Base-by-base conservation (phyloP, 2,113 vertebrate genomes). In the Phocoena sinus region DNA sequence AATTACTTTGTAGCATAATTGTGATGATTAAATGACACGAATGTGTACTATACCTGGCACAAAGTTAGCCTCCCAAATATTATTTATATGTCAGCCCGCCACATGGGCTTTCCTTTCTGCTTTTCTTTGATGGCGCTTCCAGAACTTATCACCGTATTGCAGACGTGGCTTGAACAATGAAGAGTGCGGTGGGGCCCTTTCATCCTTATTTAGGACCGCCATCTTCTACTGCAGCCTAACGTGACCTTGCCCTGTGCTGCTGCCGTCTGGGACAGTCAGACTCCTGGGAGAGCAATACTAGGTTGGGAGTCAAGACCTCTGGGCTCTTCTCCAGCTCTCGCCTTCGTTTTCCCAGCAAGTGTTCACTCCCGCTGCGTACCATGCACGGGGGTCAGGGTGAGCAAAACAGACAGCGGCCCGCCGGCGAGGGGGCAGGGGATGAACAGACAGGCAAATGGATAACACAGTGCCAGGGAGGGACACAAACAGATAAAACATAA, bases 341-440 rank as follows among this genome's bases (percentile, higher is more conserved):
- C 31, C 56, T 56, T 71, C 25, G 36, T 65, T 90, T 28, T 90
- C 56, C 63, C 36, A 56, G 33, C n/a, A 90, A 58, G 18, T 47
- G 36, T 65, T 56, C 44, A 44, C 50, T 53, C 62, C 23, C 31
- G 36, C 26, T 12, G 10, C 0, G 6, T 68, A 33, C 89, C 28
- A 1, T 5, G 50, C 3, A 6, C 18, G 2, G 1, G 63, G 56
- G 38, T 15, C 44, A 50, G 0, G 8, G 25, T 82, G 50, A 82
- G 60, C 44, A 87, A 56, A 60, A 56, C 17, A 62, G 65, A 70
- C 13, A 18, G 9, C 0, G 1, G 33, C 10, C 7, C 13, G 14
- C 7, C 12, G 6, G 5, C 0, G 36, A 92, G 67, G 14, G 25
- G 65, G 38, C 47, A 25, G 18, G 21, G 0, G 1, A 17, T 56